Base-by-base conservation (phyloP, 2,797 vertebrate species). In the Phylloscopus collybita region DNA sequence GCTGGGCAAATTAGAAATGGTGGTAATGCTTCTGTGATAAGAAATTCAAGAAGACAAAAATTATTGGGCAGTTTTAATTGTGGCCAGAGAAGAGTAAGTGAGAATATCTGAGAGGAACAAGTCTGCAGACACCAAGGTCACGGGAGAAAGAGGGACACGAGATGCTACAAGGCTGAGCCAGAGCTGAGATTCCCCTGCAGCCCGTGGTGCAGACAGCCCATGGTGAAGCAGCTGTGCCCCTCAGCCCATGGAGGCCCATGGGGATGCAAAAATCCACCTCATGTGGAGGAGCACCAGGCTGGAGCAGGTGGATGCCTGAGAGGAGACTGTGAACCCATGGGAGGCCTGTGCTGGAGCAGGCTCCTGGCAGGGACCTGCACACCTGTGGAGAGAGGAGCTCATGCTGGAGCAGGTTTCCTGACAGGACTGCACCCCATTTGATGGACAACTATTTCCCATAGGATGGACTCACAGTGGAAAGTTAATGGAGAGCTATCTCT, bases 141-240 rank as follows among this genome's bases (percentile, higher is more conserved):
- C n/a, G 16, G 22, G 5, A 38, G 40, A 69, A 76, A 4, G 36
- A 66, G 4, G 10, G 8, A 6, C 10, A 60, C 8, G 10, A 86
- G 54, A 5, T 53, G 47, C 23, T 60, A 7, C 62, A 44, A 32
- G 17, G 8, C 34, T n/a, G 30, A 61, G 23, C 18, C 56, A 49
- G 61, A 32, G 15, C 38, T 11, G 27, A 30, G 26, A 38, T 38
- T 32, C 38, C 27, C 26, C 53, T 57, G n/a, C 22, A 71, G n/a
- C 13, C 32, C 0, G 0, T 44, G 30, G 20, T 32, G 22, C n/a
- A 59, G 15, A 21, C 13, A 38, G 19, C 0, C 10, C 40, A 13
- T 5, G 42, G 29, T 4, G 4, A 64, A 3, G 42, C 34, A 64
- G 34, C 44, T 34, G 54, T 44, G 45, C 21, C 45, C 38, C 32